Base-by-base conservation (phyloP, 2,797 vertebrate genomes). In the Pterois miles region DNA sequence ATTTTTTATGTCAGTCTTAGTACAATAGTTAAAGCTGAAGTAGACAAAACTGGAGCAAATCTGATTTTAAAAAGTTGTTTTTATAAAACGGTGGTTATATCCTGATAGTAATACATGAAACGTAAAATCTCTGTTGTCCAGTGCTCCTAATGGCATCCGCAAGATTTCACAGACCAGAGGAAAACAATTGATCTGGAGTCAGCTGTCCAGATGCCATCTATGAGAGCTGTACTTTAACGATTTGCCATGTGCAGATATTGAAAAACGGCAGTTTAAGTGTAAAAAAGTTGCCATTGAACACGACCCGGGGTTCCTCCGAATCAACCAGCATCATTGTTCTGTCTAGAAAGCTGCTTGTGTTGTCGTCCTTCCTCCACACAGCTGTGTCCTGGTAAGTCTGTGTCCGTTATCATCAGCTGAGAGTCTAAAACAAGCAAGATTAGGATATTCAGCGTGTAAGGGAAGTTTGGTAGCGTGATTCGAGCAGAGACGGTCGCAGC, bases 391-490 rank as follows among this genome's bases (percentile, higher is more conserved):
- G 77, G 34, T 64, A 6, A 23, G 72, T 72, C 76, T 88, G 71
- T 67, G 64, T 81, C 82, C 73, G 75, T 71, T 62, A 79, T 89
- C 87, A 86, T 80, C 76, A 82, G 78, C 71, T 63, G 74, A 71
- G 34, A 34, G 67, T 23, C 76, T 75, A 52, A 65, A 83, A 74
- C 74, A 22, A 57, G 82, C 75, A 4, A 11, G 57, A 88, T 81
- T 63, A 57, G 77, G 69, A 92, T 91, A 85, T 89, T 90, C 71
- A 82, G 66, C 54, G 25, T 83, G 72, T 58, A 78, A 60, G 71
- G 92, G 92, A 91, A 91, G 87, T 88, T 88, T 69, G 76, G 71
- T 90, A 36, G 85, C 84, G 82, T 91, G 87, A 89, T 76, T 83
- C 34, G 40, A 18, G 48, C 23, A 68, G 62, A 81, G 76, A 58